These are phyloP conservation scores for Kryphioiulus occultus DNA, from an alignment of 2,888 invertebrate genomes.

Conservation along the genomic window DNA sequence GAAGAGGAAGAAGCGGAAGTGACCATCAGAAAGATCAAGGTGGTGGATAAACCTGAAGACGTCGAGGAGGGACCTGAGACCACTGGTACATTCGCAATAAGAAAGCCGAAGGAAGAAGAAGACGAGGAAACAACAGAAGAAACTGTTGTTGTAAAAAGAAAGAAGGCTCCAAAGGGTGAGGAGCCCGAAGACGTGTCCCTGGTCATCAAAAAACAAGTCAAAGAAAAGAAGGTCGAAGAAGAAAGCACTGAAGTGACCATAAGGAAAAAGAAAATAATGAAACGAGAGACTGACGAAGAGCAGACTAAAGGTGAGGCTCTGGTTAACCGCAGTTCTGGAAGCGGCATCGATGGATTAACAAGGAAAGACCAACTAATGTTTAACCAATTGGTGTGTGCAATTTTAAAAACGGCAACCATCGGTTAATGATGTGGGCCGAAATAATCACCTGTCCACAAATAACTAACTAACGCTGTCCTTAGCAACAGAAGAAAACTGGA, in stretches of 20 bases:
- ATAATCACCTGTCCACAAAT: not conserved
- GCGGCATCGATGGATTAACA: constrained; percentile 21
- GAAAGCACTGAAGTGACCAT: constrained; percentile 49
- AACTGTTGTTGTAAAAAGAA: constrained; percentile 35
- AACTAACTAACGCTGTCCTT: not conserved
- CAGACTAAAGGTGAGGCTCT: constrained; percentile 47
- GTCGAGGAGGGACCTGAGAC: not conserved
- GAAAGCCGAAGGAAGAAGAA: constrained; percentile 24
- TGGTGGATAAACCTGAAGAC: constrained; percentile 20
- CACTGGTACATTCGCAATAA: not conserved
- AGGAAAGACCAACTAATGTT: not conserved
- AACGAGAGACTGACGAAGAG: constrained; percentile 52
- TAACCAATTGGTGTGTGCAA: not conserved
- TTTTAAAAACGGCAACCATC: not conserved
- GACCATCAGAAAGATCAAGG: constrained; percentile 58
- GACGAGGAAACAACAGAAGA: constrained; percentile 51
- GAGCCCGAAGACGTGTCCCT: constrained; percentile 55
- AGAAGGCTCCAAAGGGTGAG: constrained; percentile 46
- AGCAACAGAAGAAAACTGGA: not conserved
- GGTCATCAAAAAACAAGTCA: constrained; percentile 53
- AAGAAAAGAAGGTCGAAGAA: constrained; percentile 48
- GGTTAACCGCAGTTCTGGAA: constrained; percentile 48
- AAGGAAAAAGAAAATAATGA: constrained; percentile 52
- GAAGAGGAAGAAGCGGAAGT: constrained; percentile 62
- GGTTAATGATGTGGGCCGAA: not conserved